phyloP scores from a whole-genome alignment of 92 coral and sea anemone genomes.

The Isaurus tuberculatus region DNA sequence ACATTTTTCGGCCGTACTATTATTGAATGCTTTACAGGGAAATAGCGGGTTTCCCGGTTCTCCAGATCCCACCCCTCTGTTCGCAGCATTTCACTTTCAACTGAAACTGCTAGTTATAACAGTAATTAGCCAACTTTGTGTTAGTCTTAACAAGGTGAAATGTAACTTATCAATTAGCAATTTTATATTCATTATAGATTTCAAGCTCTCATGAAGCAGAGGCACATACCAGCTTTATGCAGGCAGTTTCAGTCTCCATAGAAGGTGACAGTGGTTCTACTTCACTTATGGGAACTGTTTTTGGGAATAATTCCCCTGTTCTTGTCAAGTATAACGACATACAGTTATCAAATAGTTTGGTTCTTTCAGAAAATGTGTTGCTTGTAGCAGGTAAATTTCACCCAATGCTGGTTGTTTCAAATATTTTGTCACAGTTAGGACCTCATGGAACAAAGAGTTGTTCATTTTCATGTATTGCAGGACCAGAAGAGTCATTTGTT shows the following conservation, averaged over 20 bases:
- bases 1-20: no score
- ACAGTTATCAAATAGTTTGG: slow-evolving; percentile 75
- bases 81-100: no score
- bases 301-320: slow-evolving; percentile 77
- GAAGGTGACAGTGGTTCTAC: slow-evolving; percentile 61
- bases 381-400: slow-evolving; percentile 44
- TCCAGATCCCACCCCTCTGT: no score
- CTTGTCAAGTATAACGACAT: slow-evolving; percentile 72
- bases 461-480: slow-evolving; percentile 52
- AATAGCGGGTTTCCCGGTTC: no score
- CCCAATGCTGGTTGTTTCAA: slow-evolving; percentile 48
- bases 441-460: slow-evolving; percentile 45
- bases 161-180: no score
- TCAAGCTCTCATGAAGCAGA: slow-evolving; percentile 54
- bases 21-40: no score
- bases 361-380: slow-evolving; percentile 67
- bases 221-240: slow-evolving; percentile 40
- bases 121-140: no score
- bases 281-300: slow-evolving; percentile 72
- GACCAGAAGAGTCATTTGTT: slow-evolving; percentile 38
- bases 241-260: slow-evolving; percentile 69
- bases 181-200: slow-evolving; percentile 59
- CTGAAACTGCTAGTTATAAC: no score
- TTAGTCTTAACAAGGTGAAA: no score
- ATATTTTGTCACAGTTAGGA: slow-evolving; percentile 53